Evolutionary conservation across 2,888 invertebrate genomes (phyloP), one percentile per base, ranked within the genome.

Genomic region (Sclerodermus sp.): DNA sequence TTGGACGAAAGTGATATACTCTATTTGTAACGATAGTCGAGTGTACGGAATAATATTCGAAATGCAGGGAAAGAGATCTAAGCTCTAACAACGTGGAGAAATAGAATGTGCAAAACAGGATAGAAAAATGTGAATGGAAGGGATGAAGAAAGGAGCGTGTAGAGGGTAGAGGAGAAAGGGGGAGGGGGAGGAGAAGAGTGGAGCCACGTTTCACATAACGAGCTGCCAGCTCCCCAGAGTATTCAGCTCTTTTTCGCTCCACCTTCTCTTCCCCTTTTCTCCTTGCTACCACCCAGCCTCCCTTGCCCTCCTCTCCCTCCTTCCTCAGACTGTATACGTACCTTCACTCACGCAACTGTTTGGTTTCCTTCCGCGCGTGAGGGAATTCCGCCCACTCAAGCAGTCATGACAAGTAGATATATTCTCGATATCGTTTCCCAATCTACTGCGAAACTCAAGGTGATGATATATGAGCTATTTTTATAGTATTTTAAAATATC

Each of bases 191-290:
- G 38, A 38, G 38, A 38, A 64, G 66, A 69, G 67, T 65, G 64
- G 69, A 64, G 67, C 66, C 69, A 71, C 70, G 72, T 74, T 69
- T 74, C 66, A 64, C 71, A 70, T 76, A 77, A 77, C 76, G 76
- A 76, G 76, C 76, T 76, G 74, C 72, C 64, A 68, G 66, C 64
- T 75, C 75, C 73, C 76, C 57, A 67, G 74, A 69, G 76, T 74
- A 67, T 74, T 73, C 70, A 67, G 70, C 60, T 60, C 54, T 55
- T 56, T 55, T 57, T 65, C 58, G 55, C 56, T 53, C 60, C 43
- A 31, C 50, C 51, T 55, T 57, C 55, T 47, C 53, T 47, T 51
- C 44, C 53, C 53, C 34, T 51, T 42, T 14, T 41, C 46, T 13
- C 42, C 45, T 34, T 13, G 34, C 13, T 8, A 8, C 48, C 46